Evolutionary conservation across 2,113 vertebrate species (phyloP).

Genomic region (Lampris megalopsis): DNA sequence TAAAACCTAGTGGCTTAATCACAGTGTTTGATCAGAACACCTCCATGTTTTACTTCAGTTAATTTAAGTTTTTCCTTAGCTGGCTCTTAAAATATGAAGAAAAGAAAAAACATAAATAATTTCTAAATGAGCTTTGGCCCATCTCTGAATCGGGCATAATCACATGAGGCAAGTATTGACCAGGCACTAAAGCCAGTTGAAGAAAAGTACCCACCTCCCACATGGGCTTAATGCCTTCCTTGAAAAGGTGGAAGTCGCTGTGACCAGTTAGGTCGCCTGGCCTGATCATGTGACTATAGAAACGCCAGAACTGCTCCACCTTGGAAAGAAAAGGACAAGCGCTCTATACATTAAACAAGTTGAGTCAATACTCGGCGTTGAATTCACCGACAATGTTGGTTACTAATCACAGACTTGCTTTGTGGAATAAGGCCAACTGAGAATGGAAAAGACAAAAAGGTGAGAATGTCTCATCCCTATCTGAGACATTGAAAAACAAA

Average conservation of each 20-base stretch:
- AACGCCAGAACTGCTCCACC: constrained; percentile 90
- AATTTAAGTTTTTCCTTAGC: too few species aligned
- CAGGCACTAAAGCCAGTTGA: too few species aligned
- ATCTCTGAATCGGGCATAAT: too few species aligned
- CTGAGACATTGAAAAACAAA: neutral
- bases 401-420: neutral
- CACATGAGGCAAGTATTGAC: too few species aligned
- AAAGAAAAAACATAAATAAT: too few species aligned
- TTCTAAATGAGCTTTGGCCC: too few species aligned
- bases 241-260: constrained; percentile 88
- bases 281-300: constrained; percentile 89
- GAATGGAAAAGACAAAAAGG: neutral
- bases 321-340: constrained; percentile 33
- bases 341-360: neutral
- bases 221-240: constrained; percentile 89
- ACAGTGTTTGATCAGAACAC: too few species aligned
- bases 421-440: neutral
- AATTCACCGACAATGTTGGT: neutral
- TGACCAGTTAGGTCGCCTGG: constrained; percentile 87
- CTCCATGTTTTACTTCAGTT: too few species aligned
- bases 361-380: neutral
- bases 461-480: neutral
- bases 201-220: constrained; percentile 80
- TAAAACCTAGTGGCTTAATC: neutral
- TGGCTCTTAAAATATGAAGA: too few species aligned